Evolutionary conservation across 2,888 invertebrate species (phyloP), one percentile per base, ranked within the genome.

Genomic region (Leptinotarsa peninsularis): DNA sequence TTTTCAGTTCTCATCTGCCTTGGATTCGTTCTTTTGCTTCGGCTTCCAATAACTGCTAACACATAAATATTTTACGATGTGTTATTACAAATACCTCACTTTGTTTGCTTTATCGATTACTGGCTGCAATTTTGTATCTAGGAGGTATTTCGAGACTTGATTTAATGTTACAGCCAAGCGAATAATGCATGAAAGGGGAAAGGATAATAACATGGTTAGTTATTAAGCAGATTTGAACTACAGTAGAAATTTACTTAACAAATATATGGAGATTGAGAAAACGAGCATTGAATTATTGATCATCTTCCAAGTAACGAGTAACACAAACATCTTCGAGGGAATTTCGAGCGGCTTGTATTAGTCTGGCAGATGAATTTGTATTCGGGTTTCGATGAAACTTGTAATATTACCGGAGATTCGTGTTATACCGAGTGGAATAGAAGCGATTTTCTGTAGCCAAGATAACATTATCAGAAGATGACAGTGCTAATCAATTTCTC

Each of bases 181-280:
- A 76, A 77, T 75, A 78, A 77, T 76, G 73, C 78, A 77, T 67
- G 76, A 75, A 78, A 77, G 69, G 77, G 73, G 76, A 69, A 72
- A 73, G 78, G 76, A 77, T 80, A 78, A 80, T 80, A 80, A 78
- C 77, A 78, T 72, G 78, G 71, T 80, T 76, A 74, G 75, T 77
- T 77, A 78, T 78, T 77, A 75, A 78, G 77, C 75, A 80, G 74
- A 80, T 77, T 76, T 74, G 73, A 76, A 73, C 75, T 75, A 75
- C 72, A 69, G 77, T 74, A 74, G 77, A 76, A 79, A 76, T 71
- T 77, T 76, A 73, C 76, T 69, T 43, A 66, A 68, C 76, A 74
- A 77, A 74, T 77, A 72, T 77, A 77, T 75, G 76, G 76, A 76
- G 76, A 77, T 78, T 76, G 76, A 78, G 73, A 73, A 75, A 75